Conservation (phyloP, 1,140 invertebrate genomes). For the Catajapyx aquilonaris region DNA sequence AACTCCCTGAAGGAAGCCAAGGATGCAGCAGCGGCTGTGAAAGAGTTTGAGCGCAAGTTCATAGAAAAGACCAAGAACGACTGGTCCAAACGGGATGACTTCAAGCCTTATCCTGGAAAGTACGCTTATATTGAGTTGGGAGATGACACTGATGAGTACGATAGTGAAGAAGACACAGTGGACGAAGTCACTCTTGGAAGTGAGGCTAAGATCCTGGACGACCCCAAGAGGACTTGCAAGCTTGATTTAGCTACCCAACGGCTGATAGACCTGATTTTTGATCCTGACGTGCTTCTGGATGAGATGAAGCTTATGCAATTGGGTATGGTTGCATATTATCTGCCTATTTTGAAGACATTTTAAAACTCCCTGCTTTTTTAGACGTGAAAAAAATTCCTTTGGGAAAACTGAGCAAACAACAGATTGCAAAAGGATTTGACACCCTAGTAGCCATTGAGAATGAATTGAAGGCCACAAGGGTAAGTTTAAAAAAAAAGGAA, state of each 20-base stretch:
- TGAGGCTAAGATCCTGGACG: too few relatives aligned
- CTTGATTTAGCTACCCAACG: constrained; percentile 19
- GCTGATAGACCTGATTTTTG: constrained; percentile 23
- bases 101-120: constrained; percentile 18
- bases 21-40: constrained; percentile 11
- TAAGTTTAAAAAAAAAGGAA: too few relatives aligned
- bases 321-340: constrained; percentile 3
- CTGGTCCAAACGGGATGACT: constrained; percentile 17
- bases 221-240: constrained; percentile 6
- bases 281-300: constrained; percentile 24
- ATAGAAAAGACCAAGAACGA: constrained; percentile 20
- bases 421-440: constrained; percentile 27
- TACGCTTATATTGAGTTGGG: constrained; percentile 23
- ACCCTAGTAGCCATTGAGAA: constrained; percentile 22
- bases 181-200: too few relatives aligned
- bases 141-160: too few relatives aligned
- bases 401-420: constrained; percentile 25
- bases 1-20: constrained; percentile 14
- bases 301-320: constrained; percentile 20
- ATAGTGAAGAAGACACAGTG: too few relatives aligned
- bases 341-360: not conserved
- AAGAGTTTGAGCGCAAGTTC: constrained; percentile 18
- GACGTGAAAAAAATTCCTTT: constrained; percentile 28
- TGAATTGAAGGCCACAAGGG: constrained; percentile 9
- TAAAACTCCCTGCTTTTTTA: constrained; percentile 7